phyloP scores from a whole-genome alignment of 2,797 vertebrate species.

The Odontamblyopus rebecca region DNA sequence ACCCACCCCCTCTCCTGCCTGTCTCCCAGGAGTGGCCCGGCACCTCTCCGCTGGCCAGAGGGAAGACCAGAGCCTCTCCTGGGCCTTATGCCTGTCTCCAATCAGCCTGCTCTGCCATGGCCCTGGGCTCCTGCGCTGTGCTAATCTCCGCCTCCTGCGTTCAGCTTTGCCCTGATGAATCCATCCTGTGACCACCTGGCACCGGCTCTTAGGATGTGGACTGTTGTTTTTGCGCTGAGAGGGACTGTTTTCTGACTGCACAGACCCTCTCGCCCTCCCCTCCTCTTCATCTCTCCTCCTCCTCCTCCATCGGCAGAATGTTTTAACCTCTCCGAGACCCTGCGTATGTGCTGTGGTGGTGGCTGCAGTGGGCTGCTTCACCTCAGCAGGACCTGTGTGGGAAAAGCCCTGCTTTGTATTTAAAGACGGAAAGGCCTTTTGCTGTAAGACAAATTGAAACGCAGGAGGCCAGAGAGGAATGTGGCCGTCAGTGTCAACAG shows the following conservation, averaged over 20 bases:
- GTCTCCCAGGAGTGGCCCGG: conserved; percentile 73
- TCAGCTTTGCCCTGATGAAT: conserved; percentile 77
- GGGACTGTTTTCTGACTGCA: conserved; percentile 17
- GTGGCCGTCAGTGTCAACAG: conserved; percentile 75
- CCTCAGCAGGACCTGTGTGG: conserved; percentile 76
- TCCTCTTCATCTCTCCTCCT: conserved; percentile 67
- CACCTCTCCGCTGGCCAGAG: conserved; percentile 74
- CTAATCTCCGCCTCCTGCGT: conserved; percentile 76
- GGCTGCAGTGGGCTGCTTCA: conserved; percentile 75
- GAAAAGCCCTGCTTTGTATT: conserved; percentile 75
- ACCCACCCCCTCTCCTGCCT: conserved; percentile 65
- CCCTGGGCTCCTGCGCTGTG: conserved; percentile 70
- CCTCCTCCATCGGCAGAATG: conserved; percentile 75
- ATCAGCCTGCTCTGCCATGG: conserved; percentile 69
- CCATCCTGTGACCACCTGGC: conserved; percentile 79
- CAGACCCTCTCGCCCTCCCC: conserved; percentile 59
- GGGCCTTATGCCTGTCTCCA: conserved; percentile 73
- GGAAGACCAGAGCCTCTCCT: conserved; percentile 71
- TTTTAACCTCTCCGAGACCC: conserved; percentile 74
- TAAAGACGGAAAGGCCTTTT: conserved; percentile 76
- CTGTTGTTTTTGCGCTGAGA: conserved; percentile 59
- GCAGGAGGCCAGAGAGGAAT: conserved; percentile 71
- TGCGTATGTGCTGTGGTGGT: conserved; percentile 70
- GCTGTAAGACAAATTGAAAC: conserved; percentile 80
- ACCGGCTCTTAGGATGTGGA: conserved; percentile 70